Conservation (phyloP, 1,140 invertebrate genomes). For the Pogonomyrmex californicus region DNA sequence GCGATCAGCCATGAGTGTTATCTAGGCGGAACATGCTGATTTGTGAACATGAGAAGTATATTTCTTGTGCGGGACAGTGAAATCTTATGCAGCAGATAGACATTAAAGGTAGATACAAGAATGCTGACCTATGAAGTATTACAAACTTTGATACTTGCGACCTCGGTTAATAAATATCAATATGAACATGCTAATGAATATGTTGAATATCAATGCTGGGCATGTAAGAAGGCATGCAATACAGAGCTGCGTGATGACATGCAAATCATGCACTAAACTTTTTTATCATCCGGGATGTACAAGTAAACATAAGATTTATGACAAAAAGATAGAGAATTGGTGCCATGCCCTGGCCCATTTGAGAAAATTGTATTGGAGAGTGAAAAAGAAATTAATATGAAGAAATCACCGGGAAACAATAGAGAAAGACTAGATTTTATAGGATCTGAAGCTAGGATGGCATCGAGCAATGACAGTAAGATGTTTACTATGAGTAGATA, state of each 20-base stretch:
- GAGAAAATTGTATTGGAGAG: slow-evolving; percentile 3
- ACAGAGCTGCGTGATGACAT: not conserved
- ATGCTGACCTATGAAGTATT: too few relatives aligned
- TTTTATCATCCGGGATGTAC: slow-evolving; percentile 1
- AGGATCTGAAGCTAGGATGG: not conserved
- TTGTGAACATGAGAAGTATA: too few relatives aligned
- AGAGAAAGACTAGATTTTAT: not conserved
- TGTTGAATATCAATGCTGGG: too few relatives aligned
- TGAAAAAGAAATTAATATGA: not conserved
- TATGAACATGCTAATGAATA: too few relatives aligned
- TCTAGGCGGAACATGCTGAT: too few relatives aligned
- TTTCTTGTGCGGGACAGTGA: too few relatives aligned
- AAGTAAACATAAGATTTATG: not conserved
- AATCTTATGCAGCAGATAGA: too few relatives aligned
- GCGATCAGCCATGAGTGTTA: too few relatives aligned
- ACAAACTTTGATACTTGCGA: too few relatives aligned
- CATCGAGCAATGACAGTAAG: not conserved
- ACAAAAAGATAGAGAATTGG: not conserved
- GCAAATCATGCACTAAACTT: not conserved
- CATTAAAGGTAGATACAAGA: too few relatives aligned
- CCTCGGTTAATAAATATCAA: too few relatives aligned
- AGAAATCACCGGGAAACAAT: not conserved
- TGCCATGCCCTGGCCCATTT: slow-evolving; percentile 3
- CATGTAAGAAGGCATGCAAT: not conserved
- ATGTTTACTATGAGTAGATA: not conserved